Evolutionary conservation across 1,140 invertebrate genomes (phyloP).

Genomic region (Hormaphis cornu): DNA sequence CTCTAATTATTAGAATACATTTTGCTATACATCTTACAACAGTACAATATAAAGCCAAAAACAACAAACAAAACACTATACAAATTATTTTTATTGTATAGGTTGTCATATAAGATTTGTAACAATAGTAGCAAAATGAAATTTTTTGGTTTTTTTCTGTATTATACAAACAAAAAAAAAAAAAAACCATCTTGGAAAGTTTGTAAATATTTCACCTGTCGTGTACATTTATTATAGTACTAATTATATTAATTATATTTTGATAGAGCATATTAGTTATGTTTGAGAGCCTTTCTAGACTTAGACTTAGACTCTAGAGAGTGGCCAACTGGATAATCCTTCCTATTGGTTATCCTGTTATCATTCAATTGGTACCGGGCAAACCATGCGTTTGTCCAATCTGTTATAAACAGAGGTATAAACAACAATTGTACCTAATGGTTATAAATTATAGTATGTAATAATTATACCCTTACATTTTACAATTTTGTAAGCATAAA

Average conservation of each 20-base stretch:
- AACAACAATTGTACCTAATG: too few species aligned
- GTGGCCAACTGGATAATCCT: too few species aligned
- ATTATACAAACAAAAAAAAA: too few species aligned
- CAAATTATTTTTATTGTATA: slow-evolving; percentile 1
- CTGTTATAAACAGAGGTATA: too few species aligned
- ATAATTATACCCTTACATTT: too few species aligned
- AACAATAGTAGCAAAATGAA: neutral
- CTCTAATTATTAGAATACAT: neutral
- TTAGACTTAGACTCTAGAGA: too few species aligned
- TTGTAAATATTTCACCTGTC: slow-evolving; percentile 26
- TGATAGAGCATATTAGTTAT: slow-evolving; percentile 20
- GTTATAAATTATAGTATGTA: too few species aligned
- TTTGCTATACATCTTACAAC: slow-evolving; percentile 14
- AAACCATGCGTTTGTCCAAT: too few species aligned
- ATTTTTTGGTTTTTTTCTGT: slow-evolving; percentile 22
- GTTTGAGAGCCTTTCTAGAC: too few species aligned
- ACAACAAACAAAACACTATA: neutral
- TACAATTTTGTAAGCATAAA: too few species aligned
- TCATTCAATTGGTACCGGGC: too few species aligned
- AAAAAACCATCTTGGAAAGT: slow-evolving; percentile 1
- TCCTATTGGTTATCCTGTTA: too few species aligned
- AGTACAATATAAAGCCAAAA: slow-evolving; percentile 29
- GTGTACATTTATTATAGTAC: slow-evolving; percentile 28
- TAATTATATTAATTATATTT: slow-evolving; percentile 17
- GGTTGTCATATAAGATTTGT: neutral